Conservation (phyloP, 2,797 vertebrate species). For the Lepus oiostolus region DNA sequence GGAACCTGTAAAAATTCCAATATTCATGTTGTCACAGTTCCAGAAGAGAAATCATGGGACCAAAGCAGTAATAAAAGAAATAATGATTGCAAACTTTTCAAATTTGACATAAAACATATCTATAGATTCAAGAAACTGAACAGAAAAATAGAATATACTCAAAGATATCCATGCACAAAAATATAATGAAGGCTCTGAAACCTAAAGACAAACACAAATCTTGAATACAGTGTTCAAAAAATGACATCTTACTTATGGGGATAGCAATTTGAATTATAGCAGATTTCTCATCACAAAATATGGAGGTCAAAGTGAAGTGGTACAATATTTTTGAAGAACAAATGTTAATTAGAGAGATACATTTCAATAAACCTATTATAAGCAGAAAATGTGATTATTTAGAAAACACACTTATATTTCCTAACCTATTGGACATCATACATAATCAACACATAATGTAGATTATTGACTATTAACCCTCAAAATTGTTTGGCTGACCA, state of each 20-base stretch:
- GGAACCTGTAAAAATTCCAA: background rate
- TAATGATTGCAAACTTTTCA: background rate
- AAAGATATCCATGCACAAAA: background rate
- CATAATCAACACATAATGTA: background rate
- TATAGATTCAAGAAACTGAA: background rate
- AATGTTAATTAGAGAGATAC: background rate
- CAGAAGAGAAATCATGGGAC: background rate
- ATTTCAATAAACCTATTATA: background rate
- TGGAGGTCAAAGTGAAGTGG: background rate
- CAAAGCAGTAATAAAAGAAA: background rate
- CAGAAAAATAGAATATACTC: background rate
- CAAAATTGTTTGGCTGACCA: background rate
- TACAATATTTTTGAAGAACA: background rate
- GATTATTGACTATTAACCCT: background rate
- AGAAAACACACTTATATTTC: background rate
- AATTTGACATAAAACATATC: background rate
- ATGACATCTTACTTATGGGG: background rate
- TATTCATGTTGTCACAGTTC: background rate
- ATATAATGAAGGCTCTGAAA: background rate
- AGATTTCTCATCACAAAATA: background rate
- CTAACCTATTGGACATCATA: background rate
- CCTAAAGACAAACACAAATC: background rate
- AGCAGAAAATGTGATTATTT: background rate
- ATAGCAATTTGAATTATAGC: background rate
- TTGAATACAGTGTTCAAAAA: background rate